Evolutionary conservation across 2,888 invertebrate genomes (phyloP).

Genomic region (Neelides folsomi): DNA sequence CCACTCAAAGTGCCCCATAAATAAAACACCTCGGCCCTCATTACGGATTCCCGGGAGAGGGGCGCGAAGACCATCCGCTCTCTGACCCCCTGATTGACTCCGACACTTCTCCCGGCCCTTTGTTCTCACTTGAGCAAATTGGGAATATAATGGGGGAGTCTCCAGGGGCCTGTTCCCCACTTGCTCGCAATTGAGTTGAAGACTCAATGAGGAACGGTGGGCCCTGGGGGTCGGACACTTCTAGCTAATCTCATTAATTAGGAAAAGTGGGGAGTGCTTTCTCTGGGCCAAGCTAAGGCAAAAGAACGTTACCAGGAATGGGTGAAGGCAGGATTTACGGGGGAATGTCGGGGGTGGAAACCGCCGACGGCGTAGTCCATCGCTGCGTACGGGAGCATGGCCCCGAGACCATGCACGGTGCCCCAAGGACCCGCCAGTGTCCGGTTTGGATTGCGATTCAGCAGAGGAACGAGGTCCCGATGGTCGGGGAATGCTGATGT

Average conservation of each 20-base stretch:
- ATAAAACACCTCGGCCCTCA: slow-evolving; percentile 10
- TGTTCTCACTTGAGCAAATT: background rate
- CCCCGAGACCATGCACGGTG: slow-evolving; percentile 31
- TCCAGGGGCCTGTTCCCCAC: slow-evolving; percentile 5
- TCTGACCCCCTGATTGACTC: background rate
- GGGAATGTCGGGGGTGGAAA: slow-evolving; percentile 42
- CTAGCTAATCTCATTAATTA: background rate
- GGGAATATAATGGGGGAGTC: slow-evolving; percentile 8
- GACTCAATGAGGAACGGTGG: background rate
- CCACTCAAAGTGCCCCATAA: slow-evolving; percentile 26
- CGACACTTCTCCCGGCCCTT: slow-evolving; percentile 5
- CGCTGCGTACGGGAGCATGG: slow-evolving; percentile 42
- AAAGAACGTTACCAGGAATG: slow-evolving; percentile 67
- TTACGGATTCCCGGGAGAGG: background rate
- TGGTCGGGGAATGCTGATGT: too few relatives aligned
- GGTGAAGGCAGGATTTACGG: slow-evolving; percentile 57
- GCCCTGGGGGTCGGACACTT: background rate
- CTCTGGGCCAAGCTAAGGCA: background rate
- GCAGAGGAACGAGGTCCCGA: too few relatives aligned
- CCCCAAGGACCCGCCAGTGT: slow-evolving; percentile 34
- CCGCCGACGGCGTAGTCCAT: slow-evolving; percentile 49
- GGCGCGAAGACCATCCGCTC: too few relatives aligned
- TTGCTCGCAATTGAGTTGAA: background rate
- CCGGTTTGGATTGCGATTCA: background rate
- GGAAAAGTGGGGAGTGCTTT: background rate